Base-by-base conservation (phyloP, 2,113 vertebrate species). In the Bubo blakistoni region DNA sequence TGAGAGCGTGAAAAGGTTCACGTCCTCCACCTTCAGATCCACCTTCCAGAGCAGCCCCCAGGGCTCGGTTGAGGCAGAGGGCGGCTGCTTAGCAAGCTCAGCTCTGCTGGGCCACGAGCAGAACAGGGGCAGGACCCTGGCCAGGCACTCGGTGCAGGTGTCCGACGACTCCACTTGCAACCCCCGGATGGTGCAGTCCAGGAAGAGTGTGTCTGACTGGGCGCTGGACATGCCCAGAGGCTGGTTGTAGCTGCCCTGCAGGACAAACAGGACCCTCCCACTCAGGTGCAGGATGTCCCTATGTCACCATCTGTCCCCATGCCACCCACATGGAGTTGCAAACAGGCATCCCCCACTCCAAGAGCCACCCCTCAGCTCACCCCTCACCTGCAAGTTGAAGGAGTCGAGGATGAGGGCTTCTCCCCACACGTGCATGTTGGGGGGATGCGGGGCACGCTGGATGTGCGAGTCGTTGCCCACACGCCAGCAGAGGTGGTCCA, bases 391-490 rank as follows among this genome's bases (percentile, higher is more conserved):
- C 59, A 99, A 97, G 81, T 96, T 99, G 90, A 99, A 98, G 42
- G 98, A 98, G 95, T 99, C 99, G 2, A 99, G 96, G 91, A 99
- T 98, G 73, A 99, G 97, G 5, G 99, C 99, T 95, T 99, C 99
- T 57, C 99, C 99, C 99, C 99, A 99, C 86, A 99, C 98, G 3
- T 99, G 99, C 98, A 99, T 99, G 90, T 98, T 99, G 93, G 99
- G 98, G 21, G 99, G 99, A 91, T 99, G 99, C 0, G 99, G 98
- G 63, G 99, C 99, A 94, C 99, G 99, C 83, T 99, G 99, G 98
- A 99, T 99, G 95, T 99, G 99, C 18, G 99, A 99, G 72, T 99
- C 99, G 4, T 99, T 99, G 82, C 99, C 99, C 95, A 99, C 99
- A 3, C 99, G 98, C 99, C 99, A 99, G 98, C 99, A 99, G 90